Base-by-base conservation (phyloP, 1,140 invertebrate genomes). In the Polypedilum vanderplanki region DNA sequence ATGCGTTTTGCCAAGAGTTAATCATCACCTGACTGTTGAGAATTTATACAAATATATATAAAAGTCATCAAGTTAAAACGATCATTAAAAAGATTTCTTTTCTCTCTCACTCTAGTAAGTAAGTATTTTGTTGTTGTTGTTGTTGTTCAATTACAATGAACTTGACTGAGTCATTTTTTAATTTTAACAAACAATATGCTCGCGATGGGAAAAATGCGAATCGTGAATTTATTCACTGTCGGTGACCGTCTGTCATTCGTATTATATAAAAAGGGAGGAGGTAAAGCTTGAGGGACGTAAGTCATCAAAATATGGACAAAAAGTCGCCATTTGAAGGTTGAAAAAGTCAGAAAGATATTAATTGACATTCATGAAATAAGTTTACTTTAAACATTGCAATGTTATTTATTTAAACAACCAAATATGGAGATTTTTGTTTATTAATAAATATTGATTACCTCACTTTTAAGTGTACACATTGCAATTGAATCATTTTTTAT, bases 131-230 rank as follows among this genome's bases (percentile, higher is more conserved):
- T 33, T 33, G 24, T 33, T 33, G 24, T 33, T 33, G 24, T 33
- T 57, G 12, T 57, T 57, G 46, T 57, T 57, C 46, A 57, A 57
- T 57, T 57, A 57, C 46, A 57, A 57, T 57, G 46, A 57, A 57
- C 46, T 57, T 57, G 46, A 57, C 46, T 57, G 46, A 57, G 12
- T 57, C 46, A 57, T 57, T 57, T 57, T 57, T n/a, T 46, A 46
- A 57, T n/a, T 57, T 12, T 12, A 57, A 57, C n/a, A n/a, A 57
- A 46, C 41, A 46, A 57, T n/a, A 57, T n/a, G 15, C 8, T 57
- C 15, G 46, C 12, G 46, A 57, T 57, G 46, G 46, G 46, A 57
- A 57, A 57, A 57, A 12, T 57, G 46, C 46, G 46, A n/a, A n/a
- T 57, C 46, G 46, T 57, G 46, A 12, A 57, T 57, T 57, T 57